Conservation (phyloP, 37 sponge, comb jelly and placozoan genomes). For the Beroe ovata region DNA sequence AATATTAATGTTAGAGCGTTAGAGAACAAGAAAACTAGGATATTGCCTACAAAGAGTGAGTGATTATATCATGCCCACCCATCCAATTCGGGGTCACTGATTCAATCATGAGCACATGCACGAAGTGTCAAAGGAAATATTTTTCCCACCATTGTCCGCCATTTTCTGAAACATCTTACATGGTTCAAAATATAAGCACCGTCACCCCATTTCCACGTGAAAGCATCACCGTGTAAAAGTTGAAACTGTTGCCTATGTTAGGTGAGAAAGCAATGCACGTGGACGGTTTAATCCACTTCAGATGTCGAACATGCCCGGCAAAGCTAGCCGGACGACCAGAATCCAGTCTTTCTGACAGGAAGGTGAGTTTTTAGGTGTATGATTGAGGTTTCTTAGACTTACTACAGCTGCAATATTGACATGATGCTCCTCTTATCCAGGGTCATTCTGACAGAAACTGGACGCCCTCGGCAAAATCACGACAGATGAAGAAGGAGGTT, state of each 20-base stretch:
- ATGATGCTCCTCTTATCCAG: not conserved
- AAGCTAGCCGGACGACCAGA: conserved; percentile 25
- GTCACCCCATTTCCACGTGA: too few species aligned
- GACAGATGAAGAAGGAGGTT: conserved; percentile 56
- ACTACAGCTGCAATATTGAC: too few species aligned
- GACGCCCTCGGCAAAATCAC: conserved; percentile 57
- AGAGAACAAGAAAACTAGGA: not conserved
- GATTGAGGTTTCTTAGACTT: too few species aligned
- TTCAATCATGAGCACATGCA: too few species aligned
- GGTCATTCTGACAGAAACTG: not conserved
- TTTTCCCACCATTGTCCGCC: not conserved
- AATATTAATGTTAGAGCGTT: not conserved
- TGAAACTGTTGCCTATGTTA: too few species aligned
- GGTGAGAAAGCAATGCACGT: conserved; percentile 67
- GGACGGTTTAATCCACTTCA: conserved; percentile 46
- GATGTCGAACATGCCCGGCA: conserved; percentile 48
- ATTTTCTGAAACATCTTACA: not conserved
- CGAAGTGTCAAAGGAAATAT: not conserved
- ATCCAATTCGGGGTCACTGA: too few species aligned
- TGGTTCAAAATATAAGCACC: too few species aligned
- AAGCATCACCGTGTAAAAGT: too few species aligned
- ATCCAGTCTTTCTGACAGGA: conserved; percentile 54
- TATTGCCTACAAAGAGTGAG: conserved; percentile 20
- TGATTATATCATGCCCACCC: too few species aligned
- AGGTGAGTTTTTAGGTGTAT: too few species aligned